These are phyloP conservation scores for Drosophila barbarae DNA, from an alignment of 2,888 invertebrate genomes.

Conservation along the genomic window DNA sequence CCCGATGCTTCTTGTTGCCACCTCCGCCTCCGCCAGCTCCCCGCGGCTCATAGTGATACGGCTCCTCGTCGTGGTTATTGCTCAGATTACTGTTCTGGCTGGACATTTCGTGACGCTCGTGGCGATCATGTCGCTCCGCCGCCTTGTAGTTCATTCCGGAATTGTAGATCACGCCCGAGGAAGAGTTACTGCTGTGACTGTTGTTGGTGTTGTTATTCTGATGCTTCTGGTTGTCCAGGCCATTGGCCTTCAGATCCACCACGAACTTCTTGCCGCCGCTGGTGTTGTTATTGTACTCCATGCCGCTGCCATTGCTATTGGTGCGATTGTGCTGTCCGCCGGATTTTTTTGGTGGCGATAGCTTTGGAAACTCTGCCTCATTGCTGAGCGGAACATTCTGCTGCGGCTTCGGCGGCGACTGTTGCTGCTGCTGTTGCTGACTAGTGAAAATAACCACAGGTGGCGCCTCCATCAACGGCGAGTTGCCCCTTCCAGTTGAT, in stretches of 20 bases:
- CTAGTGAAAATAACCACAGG: constrained; percentile 78
- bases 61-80: constrained; percentile 76
- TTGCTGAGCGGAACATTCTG: constrained; percentile 73
- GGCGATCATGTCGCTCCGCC: constrained; percentile 63
- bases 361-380: constrained; percentile 80
- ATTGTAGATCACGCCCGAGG: constrained; percentile 60
- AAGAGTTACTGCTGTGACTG: constrained; percentile 46
- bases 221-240: constrained; percentile 55
- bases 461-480: constrained; percentile 77
- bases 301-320: constrained; percentile 70
- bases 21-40: constrained; percentile 33
- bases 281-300: constrained; percentile 59
- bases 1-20: constrained; percentile 77
- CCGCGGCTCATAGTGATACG: constrained; percentile 71
- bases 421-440: constrained; percentile 74
- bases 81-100: constrained; percentile 72
- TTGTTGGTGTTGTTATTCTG: constrained; percentile 41
- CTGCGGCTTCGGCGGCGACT: constrained; percentile 57
- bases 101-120: constrained; percentile 69
- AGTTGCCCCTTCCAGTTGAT: constrained; percentile 72
- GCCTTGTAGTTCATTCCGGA: constrained; percentile 76
- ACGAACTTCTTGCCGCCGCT: constrained; percentile 59
- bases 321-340: constrained; percentile 60
- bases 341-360: constrained; percentile 79
- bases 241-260: constrained; percentile 61